A percentile compares a stretch with the other conserved stretches of the same genome.
Conservation (phyloP, 2,888 invertebrate genomes). For the Xylota segnis region DNA sequence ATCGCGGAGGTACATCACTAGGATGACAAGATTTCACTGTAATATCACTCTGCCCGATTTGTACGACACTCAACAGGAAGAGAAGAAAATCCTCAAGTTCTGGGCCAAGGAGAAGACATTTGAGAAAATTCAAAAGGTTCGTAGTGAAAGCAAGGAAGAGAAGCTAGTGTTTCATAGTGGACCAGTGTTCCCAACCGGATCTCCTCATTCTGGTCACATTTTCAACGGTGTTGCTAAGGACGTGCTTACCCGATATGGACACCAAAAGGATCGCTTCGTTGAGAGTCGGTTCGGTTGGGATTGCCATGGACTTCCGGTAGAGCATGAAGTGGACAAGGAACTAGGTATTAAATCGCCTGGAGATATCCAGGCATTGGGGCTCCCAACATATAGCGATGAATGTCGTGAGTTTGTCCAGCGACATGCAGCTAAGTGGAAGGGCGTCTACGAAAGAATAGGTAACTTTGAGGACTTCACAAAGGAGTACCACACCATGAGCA, state of each 20-base stretch:
- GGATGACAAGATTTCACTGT: constrained; percentile 39
- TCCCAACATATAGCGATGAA: constrained; percentile 95
- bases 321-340: constrained; percentile 94
- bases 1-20: not conserved
- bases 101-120: constrained; percentile 96
- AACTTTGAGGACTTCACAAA: constrained; percentile 99
- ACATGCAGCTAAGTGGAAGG: constrained; percentile 95
- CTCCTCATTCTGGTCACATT: constrained; percentile 98
- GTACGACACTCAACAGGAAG: constrained; percentile 85
- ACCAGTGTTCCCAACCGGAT: constrained; percentile 98
- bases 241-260: constrained; percentile 96
- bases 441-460: constrained; percentile 93
- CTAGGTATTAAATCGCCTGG: constrained; percentile 95
- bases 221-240: constrained; percentile 98
- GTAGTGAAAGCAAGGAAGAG: constrained; percentile 16
- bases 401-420: constrained; percentile 97
- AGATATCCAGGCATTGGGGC: constrained; percentile 97
- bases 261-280: constrained; percentile 90
- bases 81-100: constrained; percentile 90
- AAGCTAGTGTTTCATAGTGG: constrained; percentile 98
- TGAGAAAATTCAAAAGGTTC: constrained; percentile 88
- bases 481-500: constrained; percentile 98
- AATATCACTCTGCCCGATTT: constrained; percentile 44
- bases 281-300: constrained; percentile 97
- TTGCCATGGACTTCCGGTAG: constrained; percentile 97